Evolutionary conservation across 1,140 invertebrate genomes (phyloP), one percentile per base, ranked within the genome.

Genomic region (Papilio helenus): DNA sequence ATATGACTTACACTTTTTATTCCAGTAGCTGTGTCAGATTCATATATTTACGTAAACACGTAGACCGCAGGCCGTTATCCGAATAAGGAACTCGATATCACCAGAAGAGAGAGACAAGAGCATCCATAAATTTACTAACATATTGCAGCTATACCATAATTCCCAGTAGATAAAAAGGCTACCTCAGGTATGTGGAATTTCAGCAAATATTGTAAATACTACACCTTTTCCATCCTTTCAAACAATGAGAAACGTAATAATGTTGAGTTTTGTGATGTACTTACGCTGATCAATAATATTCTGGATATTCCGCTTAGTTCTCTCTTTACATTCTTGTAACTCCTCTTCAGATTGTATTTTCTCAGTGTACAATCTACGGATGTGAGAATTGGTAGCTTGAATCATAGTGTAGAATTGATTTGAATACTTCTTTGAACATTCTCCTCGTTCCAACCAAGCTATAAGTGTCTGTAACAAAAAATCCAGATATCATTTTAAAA

Each of bases 351-450:
- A 97, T 76, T 96, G 96, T 58, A 96, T 96, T 94, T 98, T 99
- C 89, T 99, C 98, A 78, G 95, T 96, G 29, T 98, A 95, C 2
- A 99, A 94, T 79, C 98, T 95, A 26, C 98, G 95, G 0, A 99
- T 97, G 83, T 99, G 98, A 1, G 98, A 97, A 94, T 99, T 98
- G 0, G 98, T 98, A 18, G 97, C 98, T 92, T 99, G 98, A 79
- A 99, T 98, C 98, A 99, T 98, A 2, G 98, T 98, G 90, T 99
- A 99, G 94, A 99, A 99, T 14, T 96, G 96, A 87, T 97, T 98
- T 3, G 97, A 96, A 92, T 98, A 99, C 72, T 97, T 96, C 92
- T 99, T 98, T 71, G 96, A 98, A 88, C 98, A 99, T 89, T 99
- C 98, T 8, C 98, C 98, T 49, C 98, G 96, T 88, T 99, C 98